Conservation (phyloP, 2,797 vertebrate species). For the Rhinatrema bivittatum region DNA sequence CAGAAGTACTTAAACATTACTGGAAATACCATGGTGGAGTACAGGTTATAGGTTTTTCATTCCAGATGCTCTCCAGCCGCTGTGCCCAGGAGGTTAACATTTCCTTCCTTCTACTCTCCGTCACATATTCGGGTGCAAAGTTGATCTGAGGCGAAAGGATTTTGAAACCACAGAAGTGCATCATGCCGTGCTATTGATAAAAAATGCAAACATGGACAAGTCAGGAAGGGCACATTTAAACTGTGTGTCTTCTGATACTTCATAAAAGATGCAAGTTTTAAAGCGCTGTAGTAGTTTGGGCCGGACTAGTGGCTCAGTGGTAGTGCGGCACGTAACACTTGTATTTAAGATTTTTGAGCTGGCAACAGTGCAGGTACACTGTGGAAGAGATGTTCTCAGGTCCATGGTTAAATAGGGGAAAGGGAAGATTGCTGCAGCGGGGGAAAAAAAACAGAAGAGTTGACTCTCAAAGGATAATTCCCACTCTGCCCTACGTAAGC, state of each 20-base stretch:
- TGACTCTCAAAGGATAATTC: too few relatives aligned
- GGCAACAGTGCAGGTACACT: too few relatives aligned
- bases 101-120: slow-evolving; percentile 37
- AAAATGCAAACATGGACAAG: neutral
- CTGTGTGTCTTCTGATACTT: neutral
- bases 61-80: slow-evolving; percentile 58
- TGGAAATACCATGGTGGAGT: slow-evolving; percentile 61
- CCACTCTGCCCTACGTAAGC: too few relatives aligned
- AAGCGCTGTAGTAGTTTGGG: neutral
- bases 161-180: slow-evolving; percentile 78
- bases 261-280: neutral
- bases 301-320: too few relatives aligned
- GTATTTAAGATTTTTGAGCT: too few relatives aligned
- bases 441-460: too few relatives aligned
- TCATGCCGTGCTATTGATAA: slow-evolving; percentile 60
- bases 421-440: too few relatives aligned
- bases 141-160: slow-evolving; percentile 76
- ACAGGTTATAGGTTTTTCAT: slow-evolving; percentile 65
- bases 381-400: too few relatives aligned
- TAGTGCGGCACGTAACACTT: too few relatives aligned
- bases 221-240: neutral
- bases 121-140: slow-evolving; percentile 48
- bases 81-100: slow-evolving; percentile 61
- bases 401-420: too few relatives aligned
- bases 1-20: slow-evolving; percentile 3